Percentiles rank a stretch among this genome's conserved stretches.
phyloP scores from a whole-genome alignment of 2,888 invertebrate genomes.

The Autographa gamma region DNA sequence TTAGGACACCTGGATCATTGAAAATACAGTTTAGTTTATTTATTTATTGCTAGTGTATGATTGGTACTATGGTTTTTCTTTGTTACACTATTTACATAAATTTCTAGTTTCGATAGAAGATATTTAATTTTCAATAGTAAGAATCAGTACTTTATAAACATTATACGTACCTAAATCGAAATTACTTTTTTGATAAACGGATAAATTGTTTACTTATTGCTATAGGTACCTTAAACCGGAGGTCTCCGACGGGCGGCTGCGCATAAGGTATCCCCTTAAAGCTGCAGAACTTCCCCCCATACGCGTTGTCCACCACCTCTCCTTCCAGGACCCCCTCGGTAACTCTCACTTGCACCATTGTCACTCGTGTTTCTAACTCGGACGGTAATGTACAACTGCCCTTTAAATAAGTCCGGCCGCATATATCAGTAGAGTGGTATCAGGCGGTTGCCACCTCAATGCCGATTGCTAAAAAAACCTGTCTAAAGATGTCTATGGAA shows the following conservation, averaged over 20 bases:
- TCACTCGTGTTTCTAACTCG: slow-evolving; percentile 42
- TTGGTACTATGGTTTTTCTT: no score
- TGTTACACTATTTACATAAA: no score
- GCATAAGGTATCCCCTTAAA: slow-evolving; percentile 86
- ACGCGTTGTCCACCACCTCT: slow-evolving; percentile 57
- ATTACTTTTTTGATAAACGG: no score
- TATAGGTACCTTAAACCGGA: slow-evolving; percentile 82
- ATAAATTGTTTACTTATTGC: no score
- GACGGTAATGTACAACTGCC: neutral
- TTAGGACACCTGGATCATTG: no score
- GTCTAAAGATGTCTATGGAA: neutral
- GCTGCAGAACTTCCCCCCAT: slow-evolving; percentile 63
- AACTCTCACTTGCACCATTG: slow-evolving; percentile 60
- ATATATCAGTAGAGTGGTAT: neutral
- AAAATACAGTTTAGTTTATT: no score
- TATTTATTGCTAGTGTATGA: no score
- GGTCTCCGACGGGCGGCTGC: slow-evolving; percentile 80
- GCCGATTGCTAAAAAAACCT: neutral
- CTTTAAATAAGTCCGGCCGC: neutral
- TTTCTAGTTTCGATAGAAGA: no score
- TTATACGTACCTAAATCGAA: no score
- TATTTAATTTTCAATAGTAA: no score
- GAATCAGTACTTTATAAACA: no score
- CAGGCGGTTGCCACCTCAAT: neutral
- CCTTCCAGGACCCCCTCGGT: slow-evolving; percentile 71